Percentiles rank a stretch among this genome's conserved stretches.
phyloP scores from a whole-genome alignment of 2,113 vertebrate genomes.

The Sus scrofa region T2T-Sscrofa CM000829.6:53109501-53110000 shows the following conservation, averaged over 20 bases:
- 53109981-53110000: neutral
- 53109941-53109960: too few relatives aligned
- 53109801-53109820: neutral
- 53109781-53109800: neutral
- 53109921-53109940: neutral
- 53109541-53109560: conserved; percentile 79
- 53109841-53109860: neutral
- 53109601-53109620: conserved; percentile 63
- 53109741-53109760: neutral
- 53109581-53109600: conserved; percentile 84
- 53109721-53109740: neutral
- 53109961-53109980: neutral
- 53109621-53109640: neutral
- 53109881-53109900: too few relatives aligned
- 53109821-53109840: neutral
- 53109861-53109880: neutral
- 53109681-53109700: neutral
- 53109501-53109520: conserved; percentile 62
- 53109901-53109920: neutral
- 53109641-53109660: neutral
- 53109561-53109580: conserved; percentile 72
- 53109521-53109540: conserved; percentile 80
- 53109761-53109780: neutral
- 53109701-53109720: neutral
- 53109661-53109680: neutral